phyloP scores from a whole-genome alignment of 1,140 invertebrate species.

The Bombus difficillimus region DNA sequence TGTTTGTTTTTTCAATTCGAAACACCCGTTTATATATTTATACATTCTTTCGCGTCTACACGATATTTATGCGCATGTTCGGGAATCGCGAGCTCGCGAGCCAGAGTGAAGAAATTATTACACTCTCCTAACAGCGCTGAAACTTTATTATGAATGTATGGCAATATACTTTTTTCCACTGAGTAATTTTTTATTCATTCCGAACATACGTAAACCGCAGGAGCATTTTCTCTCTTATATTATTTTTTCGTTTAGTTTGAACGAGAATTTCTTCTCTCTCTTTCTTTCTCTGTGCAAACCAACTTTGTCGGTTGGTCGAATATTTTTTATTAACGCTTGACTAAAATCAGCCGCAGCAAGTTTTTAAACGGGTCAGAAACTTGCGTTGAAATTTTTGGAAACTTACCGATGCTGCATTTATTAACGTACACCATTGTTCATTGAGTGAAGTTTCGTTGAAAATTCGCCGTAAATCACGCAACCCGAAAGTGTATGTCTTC shows the following conservation, averaged over 20 bases:
- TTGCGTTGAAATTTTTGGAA: constrained; percentile 46
- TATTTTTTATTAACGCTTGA: constrained; percentile 51
- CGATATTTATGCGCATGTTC: neutral
- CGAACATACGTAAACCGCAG: no score
- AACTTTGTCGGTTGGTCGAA: neutral
- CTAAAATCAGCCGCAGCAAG: neutral
- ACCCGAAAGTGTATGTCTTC: constrained; percentile 29
- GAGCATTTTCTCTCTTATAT: neutral
- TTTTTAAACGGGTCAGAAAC: constrained; percentile 29
- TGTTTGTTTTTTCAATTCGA: neutral
- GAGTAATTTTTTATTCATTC: constrained; percentile 6
- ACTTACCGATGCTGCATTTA: constrained; percentile 47
- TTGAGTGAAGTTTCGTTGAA: constrained; percentile 49
- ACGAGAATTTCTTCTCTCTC: neutral
- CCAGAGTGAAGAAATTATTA: constrained; percentile 24
- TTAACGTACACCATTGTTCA: constrained; percentile 36
- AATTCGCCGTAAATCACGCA: constrained; percentile 44
- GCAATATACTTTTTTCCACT: neutral
- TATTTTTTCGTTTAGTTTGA: neutral
- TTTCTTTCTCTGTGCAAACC: neutral
- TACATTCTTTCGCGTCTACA: neutral
- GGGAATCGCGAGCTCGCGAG: neutral
- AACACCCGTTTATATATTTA: neutral
- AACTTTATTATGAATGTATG: constrained; percentile 25
- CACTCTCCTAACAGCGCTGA: neutral